phyloP scores from a whole-genome alignment of 1,140 invertebrate genomes.

The Polyergus mexicanus region DNA sequence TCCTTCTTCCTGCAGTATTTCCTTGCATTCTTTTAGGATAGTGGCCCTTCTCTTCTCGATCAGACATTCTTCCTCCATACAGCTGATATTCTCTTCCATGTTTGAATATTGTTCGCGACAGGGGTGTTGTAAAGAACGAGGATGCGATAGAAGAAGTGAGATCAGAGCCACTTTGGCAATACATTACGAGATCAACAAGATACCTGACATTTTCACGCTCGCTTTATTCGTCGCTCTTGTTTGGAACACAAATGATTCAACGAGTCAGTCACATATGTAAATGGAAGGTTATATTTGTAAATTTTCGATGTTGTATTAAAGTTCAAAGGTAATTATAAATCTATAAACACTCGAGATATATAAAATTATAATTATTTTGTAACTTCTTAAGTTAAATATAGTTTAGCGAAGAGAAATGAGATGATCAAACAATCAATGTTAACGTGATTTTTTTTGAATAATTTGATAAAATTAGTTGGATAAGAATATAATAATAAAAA shows the following conservation, averaged over 20 bases:
- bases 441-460: background rate
- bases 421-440: background rate
- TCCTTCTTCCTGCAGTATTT: constrained; percentile 87
- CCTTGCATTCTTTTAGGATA: constrained; percentile 88
- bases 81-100: constrained; percentile 85
- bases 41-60: constrained; percentile 87
- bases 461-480: background rate
- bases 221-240: constrained; percentile 9
- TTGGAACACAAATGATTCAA: constrained; percentile 3
- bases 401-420: background rate
- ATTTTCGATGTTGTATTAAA: background rate
- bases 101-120: background rate
- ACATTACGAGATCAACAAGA: constrained; percentile 48
- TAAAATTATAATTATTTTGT: background rate
- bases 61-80: constrained; percentile 90
- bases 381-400: background rate
- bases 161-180: constrained; percentile 33
- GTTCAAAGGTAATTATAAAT: background rate
- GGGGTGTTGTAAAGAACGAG: background rate
- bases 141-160: constrained; percentile 25
- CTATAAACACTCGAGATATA: background rate
- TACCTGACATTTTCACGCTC: constrained; percentile 21
- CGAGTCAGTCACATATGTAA: background rate
- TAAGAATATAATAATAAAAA: background rate
- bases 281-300: constrained; percentile 29